A percentile compares a stretch with the other conserved stretches of the same genome.
phyloP scores from a whole-genome alignment of 2,888 invertebrate genomes.

The Watsonalla binaria region DNA sequence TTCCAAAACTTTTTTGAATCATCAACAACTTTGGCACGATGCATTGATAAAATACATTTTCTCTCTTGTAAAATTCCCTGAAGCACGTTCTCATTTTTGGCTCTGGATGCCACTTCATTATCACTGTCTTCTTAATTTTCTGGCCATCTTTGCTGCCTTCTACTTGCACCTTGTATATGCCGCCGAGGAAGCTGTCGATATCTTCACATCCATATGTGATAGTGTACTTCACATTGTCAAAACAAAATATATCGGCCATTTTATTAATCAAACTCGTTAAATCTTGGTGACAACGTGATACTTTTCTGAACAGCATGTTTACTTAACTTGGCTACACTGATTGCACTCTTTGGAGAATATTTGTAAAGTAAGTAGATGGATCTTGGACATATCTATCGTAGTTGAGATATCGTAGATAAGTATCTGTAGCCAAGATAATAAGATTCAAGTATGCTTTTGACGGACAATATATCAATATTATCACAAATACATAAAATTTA shows the following conservation, averaged over 20 bases:
- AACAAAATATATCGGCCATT: slow-evolving; percentile 35
- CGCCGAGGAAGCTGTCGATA: slow-evolving; percentile 43
- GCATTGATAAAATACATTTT: slow-evolving; percentile 36
- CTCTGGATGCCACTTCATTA: slow-evolving; percentile 53
- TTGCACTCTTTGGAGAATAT: background rate
- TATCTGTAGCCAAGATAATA: slow-evolving; percentile 2
- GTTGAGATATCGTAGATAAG: slow-evolving; percentile 6
- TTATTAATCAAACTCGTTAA: slow-evolving; percentile 44
- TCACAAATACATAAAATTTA: too few relatives aligned
- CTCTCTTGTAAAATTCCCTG: slow-evolving; percentile 45
- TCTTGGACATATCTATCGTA: slow-evolving; percentile 6
- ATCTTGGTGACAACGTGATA: slow-evolving; percentile 45
- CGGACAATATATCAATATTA: too few relatives aligned
- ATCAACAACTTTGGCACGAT: slow-evolving; percentile 42
- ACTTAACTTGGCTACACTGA: slow-evolving; percentile 1
- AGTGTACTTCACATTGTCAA: slow-evolving; percentile 33
- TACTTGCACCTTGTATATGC: slow-evolving; percentile 39
- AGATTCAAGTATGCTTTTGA: too few relatives aligned
- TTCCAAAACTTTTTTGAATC: slow-evolving; percentile 40
- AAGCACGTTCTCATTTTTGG: slow-evolving; percentile 36
- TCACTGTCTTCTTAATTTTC: slow-evolving; percentile 33
- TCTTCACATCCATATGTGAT: slow-evolving; percentile 43
- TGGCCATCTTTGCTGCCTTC: slow-evolving; percentile 40
- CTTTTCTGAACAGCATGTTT: slow-evolving; percentile 49
- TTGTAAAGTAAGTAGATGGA: slow-evolving; percentile 7